phyloP scores from a whole-genome alignment of 2,113 vertebrate species.

The Sinocyclocheilus anshuiensis region DNA sequence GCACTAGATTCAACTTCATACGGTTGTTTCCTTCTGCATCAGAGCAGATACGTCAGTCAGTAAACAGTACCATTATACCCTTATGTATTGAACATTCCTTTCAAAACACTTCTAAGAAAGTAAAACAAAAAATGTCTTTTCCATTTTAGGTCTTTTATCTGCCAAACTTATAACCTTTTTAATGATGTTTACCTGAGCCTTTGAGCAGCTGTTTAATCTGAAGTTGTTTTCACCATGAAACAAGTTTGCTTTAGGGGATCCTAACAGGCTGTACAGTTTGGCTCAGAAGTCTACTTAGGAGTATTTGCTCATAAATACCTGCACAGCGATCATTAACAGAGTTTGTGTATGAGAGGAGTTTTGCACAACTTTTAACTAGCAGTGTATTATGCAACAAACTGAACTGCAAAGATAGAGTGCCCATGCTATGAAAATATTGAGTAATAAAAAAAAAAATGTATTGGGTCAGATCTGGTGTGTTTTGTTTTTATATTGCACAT shows the following conservation, averaged over 20 bases:
- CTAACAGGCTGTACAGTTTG: neutral
- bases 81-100: neutral
- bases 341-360: neutral
- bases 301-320: neutral
- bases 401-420: neutral
- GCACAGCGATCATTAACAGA: neutral
- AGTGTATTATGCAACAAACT: neutral
- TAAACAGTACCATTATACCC: no score
- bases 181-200: neutral
- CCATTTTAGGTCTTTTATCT: neutral
- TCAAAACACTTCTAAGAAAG: slow-evolving; percentile 4
- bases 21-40: neutral
- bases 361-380: neutral
- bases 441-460: no score
- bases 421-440: neutral
- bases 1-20: neutral
- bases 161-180: neutral
- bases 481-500: neutral
- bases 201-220: neutral
- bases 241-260: neutral
- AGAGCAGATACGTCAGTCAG: neutral
- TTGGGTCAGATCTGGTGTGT: neutral
- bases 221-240: slow-evolving; percentile 14
- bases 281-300: neutral
- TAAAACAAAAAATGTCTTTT: neutral